These are phyloP conservation scores for Oryzias celebensis DNA, from an alignment of 2,113 vertebrate genomes.

Conservation along the genomic window DNA sequence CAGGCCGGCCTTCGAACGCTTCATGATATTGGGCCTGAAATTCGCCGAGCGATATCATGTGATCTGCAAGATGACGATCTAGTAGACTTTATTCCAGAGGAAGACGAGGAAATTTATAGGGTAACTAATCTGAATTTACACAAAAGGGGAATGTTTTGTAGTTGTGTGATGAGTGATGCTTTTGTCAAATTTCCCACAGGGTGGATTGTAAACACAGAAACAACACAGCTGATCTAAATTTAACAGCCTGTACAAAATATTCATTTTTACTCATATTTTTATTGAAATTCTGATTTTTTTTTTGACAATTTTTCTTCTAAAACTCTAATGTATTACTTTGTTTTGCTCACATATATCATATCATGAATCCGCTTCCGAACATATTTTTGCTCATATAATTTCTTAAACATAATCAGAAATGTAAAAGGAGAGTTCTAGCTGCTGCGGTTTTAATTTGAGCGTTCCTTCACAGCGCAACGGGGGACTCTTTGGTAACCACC, in stretches of 20 bases:
- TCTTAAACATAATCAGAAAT: constrained; percentile 42
- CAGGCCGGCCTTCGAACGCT: constrained; percentile 99
- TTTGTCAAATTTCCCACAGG: constrained; percentile 10
- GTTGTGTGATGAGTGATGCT: constrained; percentile 32
- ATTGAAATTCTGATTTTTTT: constrained; percentile 32
- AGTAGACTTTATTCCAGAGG: constrained; percentile 92
- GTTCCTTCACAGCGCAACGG: constrained; percentile 90
- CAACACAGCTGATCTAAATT: constrained; percentile 12
- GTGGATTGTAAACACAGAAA: constrained; percentile 20
- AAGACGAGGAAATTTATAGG: constrained; percentile 98
- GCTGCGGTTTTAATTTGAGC: constrained; percentile 55
- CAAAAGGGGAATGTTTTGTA: constrained; percentile 35
- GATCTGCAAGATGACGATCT: constrained; percentile 99
- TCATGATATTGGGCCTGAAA: constrained; percentile 99
- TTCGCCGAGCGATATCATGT: constrained; percentile 98
- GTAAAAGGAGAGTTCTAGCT: background rate
- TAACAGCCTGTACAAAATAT: constrained; percentile 11
- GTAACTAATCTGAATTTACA: constrained; percentile 82
- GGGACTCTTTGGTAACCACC: constrained; percentile 94
- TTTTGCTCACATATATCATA: constrained; percentile 63
- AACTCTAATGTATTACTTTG: constrained; percentile 45
- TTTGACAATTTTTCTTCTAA: constrained; percentile 54
- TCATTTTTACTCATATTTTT: constrained; percentile 6
- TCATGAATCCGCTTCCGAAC: constrained; percentile 70
- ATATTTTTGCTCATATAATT: constrained; percentile 67